These are phyloP conservation scores for Exephanes ischioxanthus DNA, from an alignment of 2,888 invertebrate genomes.

Conservation along the genomic window DNA sequence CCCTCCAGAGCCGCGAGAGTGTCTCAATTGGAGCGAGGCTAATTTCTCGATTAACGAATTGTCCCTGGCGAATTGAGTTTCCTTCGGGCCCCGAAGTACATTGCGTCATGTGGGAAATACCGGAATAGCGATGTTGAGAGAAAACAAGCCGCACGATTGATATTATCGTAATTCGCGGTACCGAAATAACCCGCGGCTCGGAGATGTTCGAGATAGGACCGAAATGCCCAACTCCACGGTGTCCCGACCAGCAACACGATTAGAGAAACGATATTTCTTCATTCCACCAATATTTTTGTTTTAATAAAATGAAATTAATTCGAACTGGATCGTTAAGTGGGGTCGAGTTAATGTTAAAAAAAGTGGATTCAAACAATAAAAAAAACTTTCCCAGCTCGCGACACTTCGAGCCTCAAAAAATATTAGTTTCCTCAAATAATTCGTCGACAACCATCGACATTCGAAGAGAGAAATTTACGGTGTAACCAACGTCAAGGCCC, in stretches of 20 bases:
- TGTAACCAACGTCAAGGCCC: too few species aligned
- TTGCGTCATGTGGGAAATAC: constrained; percentile 48
- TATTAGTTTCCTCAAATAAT: too few species aligned
- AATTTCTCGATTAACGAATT: constrained; percentile 64
- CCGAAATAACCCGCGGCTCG: background rate
- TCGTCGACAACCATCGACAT: too few species aligned
- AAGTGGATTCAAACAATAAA: too few species aligned
- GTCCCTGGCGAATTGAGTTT: constrained; percentile 52
- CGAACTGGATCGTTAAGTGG: too few species aligned
- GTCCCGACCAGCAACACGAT: background rate
- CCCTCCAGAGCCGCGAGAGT: constrained; percentile 29
- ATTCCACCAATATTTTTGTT: too few species aligned
- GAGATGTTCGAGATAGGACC: background rate
- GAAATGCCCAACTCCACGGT: background rate
- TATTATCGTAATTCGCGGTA: background rate
- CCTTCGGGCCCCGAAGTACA: constrained; percentile 3
- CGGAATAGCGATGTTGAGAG: constrained; percentile 13
- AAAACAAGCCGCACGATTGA: background rate
- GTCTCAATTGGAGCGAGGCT: constrained; percentile 61
- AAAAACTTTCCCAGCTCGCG: too few species aligned
- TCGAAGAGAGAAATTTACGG: too few species aligned
- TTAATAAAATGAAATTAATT: too few species aligned
- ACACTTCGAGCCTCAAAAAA: too few species aligned
- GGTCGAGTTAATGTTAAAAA: too few species aligned
- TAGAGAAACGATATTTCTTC: background rate